These are phyloP conservation scores for Thera obeliscata DNA, from an alignment of 2,888 invertebrate species.

Conservation along the genomic window DNA sequence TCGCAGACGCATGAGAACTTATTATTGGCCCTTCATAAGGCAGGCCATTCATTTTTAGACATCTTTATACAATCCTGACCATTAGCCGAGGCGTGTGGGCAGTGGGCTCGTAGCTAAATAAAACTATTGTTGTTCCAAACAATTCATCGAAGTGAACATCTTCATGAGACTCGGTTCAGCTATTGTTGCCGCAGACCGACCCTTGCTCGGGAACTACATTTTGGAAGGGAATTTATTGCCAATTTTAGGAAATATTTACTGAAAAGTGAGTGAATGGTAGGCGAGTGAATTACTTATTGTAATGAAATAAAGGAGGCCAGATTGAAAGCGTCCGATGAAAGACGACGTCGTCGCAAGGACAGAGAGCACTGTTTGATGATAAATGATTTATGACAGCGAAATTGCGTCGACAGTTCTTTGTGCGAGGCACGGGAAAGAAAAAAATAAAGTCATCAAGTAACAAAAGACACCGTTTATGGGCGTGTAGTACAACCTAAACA, in stretches of 20 bases:
- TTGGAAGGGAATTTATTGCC: conserved; percentile 80
- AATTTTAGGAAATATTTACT: conserved; percentile 81
- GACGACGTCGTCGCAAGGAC: conserved; percentile 62
- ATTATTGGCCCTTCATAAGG: conserved; percentile 80
- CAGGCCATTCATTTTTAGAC: conserved; percentile 77
- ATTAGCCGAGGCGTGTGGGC: conserved; percentile 83
- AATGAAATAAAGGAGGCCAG: conserved; percentile 81
- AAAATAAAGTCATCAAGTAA: conserved; percentile 47
- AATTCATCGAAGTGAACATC: conserved; percentile 82
- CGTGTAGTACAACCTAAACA: conserved; percentile 44
- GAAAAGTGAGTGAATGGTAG: conserved; percentile 78
- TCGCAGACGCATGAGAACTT: conserved; percentile 81
- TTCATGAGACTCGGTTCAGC: conserved; percentile 70
- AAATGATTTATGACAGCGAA: conserved; percentile 81
- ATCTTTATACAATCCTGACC: conserved; percentile 81
- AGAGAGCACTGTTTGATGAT: conserved; percentile 73
- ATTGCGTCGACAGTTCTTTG: conserved; percentile 65
- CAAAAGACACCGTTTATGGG: conserved; percentile 46
- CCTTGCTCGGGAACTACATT: conserved; percentile 66
- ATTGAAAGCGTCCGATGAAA: conserved; percentile 82
- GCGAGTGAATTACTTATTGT: conserved; percentile 82
- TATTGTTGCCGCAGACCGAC: conserved; percentile 67
- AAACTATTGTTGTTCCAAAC: conserved; percentile 81
- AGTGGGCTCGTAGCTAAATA: conserved; percentile 81
- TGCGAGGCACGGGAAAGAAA: conserved; percentile 44